Conservation (phyloP, 2,113 vertebrate genomes). For the Glaucomys volans region DNA sequence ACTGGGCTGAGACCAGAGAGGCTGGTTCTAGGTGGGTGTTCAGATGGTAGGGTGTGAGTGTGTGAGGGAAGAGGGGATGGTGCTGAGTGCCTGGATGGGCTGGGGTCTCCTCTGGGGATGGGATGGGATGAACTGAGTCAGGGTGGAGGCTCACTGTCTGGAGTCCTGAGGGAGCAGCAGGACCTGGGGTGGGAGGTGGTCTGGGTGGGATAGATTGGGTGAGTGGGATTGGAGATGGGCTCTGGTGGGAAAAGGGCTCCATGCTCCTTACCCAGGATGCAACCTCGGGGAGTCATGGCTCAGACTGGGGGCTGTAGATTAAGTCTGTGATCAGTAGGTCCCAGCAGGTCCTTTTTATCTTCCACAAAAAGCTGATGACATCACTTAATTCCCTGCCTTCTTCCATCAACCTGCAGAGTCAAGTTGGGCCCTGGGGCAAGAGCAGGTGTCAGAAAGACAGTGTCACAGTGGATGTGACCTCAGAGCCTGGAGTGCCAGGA, state of each 20-base stretch:
- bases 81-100: not conserved
- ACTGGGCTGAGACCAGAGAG: not conserved
- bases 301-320: not conserved
- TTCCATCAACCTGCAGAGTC: not conserved
- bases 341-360: not conserved
- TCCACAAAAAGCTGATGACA: not conserved
- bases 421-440: not conserved
- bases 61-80: too few species aligned
- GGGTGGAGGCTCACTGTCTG: accelerated
- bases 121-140: not conserved
- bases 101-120: not conserved
- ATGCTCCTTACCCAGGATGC: not conserved
- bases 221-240: too few species aligned
- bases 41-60: too few species aligned
- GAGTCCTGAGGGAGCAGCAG: not conserved
- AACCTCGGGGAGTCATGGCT: not conserved
- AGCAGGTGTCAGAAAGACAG: too few species aligned
- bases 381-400: not conserved
- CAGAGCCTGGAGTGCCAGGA: not conserved
- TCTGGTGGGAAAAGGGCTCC: not conserved
- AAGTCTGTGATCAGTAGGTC: not conserved
- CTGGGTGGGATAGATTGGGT: not conserved
- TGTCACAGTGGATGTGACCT: not conserved
- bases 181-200: accelerated
- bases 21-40: not conserved